These are phyloP conservation scores for Sepioteuthis lessoniana DNA, from an alignment of 2,888 invertebrate species.

Conservation along the genomic window DNA sequence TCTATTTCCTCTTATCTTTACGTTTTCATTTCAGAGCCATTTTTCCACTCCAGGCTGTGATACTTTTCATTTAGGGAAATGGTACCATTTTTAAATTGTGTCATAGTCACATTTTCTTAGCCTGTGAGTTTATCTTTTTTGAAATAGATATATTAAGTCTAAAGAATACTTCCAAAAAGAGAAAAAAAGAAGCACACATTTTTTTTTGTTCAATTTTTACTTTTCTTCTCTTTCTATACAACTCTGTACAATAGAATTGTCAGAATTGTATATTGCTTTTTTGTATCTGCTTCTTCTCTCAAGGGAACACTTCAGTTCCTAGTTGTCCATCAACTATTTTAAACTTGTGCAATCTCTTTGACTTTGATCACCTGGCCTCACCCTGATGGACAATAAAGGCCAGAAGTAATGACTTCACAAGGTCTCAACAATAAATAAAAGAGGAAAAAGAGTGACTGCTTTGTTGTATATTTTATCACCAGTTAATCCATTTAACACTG, in stretches of 20 bases:
- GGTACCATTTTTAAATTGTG: no score
- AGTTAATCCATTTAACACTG: slow-evolving; percentile 20
- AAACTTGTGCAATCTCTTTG: neutral
- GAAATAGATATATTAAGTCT: no score
- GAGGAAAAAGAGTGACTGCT: neutral
- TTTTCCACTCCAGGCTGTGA: no score
- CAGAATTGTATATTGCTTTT: neutral
- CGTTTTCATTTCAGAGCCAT: no score
- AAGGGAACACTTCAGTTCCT: neutral
- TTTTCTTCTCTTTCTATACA: neutral
- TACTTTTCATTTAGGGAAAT: no score
- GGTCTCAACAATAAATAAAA: neutral
- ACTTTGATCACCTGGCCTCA: slow-evolving; percentile 21
- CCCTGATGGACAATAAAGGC: neutral
- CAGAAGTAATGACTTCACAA: neutral
- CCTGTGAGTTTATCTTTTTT: no score
- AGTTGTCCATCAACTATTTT: neutral
- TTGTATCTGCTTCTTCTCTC: neutral
- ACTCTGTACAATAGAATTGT: neutral
- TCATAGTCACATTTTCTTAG: no score
- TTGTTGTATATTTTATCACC: slow-evolving; percentile 8
- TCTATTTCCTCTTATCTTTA: no score
- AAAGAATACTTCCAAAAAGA: no score
- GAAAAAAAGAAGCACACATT: neutral
- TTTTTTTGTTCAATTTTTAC: neutral